These are phyloP conservation scores for Lithosia quadra DNA, from an alignment of 2,888 invertebrate genomes.

Conservation along the genomic window DNA sequence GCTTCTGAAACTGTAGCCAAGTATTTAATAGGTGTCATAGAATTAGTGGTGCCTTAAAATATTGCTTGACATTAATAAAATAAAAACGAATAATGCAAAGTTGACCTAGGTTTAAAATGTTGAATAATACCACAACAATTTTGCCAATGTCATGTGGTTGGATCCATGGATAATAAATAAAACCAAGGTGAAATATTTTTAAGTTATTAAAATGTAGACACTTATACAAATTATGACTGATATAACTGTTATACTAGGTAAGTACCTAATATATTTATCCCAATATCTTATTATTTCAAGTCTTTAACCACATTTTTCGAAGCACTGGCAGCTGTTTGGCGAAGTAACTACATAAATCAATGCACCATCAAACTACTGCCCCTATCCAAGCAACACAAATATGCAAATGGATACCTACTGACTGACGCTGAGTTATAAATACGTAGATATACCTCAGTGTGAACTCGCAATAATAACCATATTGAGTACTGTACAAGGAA, in stretches of 20 bases:
- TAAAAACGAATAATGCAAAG: background rate
- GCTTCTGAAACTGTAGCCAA: background rate
- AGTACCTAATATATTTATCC: no score
- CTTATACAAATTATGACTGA: no score
- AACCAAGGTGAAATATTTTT: no score
- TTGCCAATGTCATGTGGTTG: no score
- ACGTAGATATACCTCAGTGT: conserved; percentile 22
- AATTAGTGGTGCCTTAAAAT: background rate
- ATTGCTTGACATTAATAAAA: background rate
- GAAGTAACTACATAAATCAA: background rate
- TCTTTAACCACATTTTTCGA: background rate
- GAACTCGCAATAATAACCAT: conserved; percentile 30
- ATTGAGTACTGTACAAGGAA: conserved; percentile 61
- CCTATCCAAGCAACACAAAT: background rate
- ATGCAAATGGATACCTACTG: conserved; percentile 35
- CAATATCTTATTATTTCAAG: no score
- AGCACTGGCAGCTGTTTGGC: background rate
- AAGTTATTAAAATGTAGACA: no score
- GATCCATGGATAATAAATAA: no score
- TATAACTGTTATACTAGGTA: no score
- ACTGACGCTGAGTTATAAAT: background rate
- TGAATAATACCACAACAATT: no score
- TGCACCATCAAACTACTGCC: background rate
- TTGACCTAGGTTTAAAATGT: background rate
- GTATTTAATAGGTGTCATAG: background rate